phyloP scores from a whole-genome alignment of 2,113 vertebrate species.

The Phoxinus phoxinus region DNA sequence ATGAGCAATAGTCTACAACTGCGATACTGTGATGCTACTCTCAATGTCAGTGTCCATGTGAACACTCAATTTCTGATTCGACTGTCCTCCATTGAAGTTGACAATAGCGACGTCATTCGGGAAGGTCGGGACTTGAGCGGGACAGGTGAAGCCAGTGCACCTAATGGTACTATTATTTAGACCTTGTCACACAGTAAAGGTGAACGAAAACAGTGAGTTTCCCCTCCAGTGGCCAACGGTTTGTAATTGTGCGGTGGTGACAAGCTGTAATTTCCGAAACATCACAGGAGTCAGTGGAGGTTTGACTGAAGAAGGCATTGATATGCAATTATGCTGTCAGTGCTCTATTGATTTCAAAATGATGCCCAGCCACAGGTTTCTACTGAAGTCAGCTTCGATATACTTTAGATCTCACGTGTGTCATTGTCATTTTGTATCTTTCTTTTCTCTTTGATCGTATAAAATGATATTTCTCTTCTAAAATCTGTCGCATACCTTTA shows the following conservation, averaged over 20 bases:
- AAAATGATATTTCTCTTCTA: neutral
- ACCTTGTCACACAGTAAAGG: neutral
- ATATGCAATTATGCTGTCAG: slow-evolving; percentile 36
- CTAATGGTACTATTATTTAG: neutral
- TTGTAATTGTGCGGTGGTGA: slow-evolving; percentile 7
- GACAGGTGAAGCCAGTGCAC: neutral
- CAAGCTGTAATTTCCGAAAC: slow-evolving; percentile 15
- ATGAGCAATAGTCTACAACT: slow-evolving; percentile 76
- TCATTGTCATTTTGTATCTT: slow-evolving; percentile 5
- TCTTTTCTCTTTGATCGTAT: slow-evolving; percentile 9
- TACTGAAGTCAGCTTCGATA: slow-evolving; percentile 35
- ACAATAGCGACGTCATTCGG: neutral
- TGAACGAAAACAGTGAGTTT: neutral
- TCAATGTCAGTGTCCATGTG: slow-evolving; percentile 60
- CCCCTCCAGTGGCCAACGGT: slow-evolving; percentile 13
- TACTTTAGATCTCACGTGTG: slow-evolving; percentile 3
- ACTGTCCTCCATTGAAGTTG: neutral
- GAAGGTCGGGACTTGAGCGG: neutral
- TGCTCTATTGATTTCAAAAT: neutral
- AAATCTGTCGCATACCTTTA: neutral
- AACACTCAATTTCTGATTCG: slow-evolving; percentile 12
- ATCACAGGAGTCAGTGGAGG: slow-evolving; percentile 15
- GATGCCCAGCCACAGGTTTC: slow-evolving; percentile 7
- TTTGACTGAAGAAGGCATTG: slow-evolving; percentile 12
- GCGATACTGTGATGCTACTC: slow-evolving; percentile 74